Evolutionary conservation across 1,140 invertebrate species (phyloP).

Genomic region (Lamellibrachia luymesi): DNA sequence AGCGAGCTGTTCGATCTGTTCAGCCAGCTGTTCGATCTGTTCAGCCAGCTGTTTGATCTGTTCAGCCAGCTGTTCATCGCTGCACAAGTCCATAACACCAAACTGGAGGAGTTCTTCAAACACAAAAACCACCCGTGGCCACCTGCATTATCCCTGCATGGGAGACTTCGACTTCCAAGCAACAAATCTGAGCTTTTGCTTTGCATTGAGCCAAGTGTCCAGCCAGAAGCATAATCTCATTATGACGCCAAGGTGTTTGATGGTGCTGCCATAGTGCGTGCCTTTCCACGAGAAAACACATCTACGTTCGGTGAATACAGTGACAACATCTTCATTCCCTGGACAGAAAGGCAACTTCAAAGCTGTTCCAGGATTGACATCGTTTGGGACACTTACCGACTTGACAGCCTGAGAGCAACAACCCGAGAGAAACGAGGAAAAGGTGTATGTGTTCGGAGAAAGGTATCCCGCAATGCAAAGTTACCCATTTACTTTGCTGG

Average conservation of each 20-base stretch:
- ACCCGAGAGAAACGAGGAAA: background rate
- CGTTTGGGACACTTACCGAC: background rate
- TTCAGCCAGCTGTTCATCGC: too few species aligned
- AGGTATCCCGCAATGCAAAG: background rate
- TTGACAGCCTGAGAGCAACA: background rate
- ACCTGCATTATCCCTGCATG: background rate
- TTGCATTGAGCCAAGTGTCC: background rate
- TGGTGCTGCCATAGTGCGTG: background rate
- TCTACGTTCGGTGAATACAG: background rate
- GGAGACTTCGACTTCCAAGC: background rate
- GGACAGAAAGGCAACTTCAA: background rate
- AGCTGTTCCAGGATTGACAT: background rate
- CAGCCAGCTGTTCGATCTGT: too few species aligned
- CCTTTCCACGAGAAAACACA: background rate
- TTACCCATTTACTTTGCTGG: background rate
- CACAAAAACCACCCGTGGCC: background rate
- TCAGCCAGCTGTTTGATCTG: too few species aligned
- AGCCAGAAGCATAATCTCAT: background rate
- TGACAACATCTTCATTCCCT: background rate
- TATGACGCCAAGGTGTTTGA: background rate
- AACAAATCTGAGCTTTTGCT: background rate
- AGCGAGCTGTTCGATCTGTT: too few species aligned
- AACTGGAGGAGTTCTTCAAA: background rate
- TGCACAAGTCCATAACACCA: background rate
- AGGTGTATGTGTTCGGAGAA: background rate